phyloP scores from a whole-genome alignment of 2,113 vertebrate genomes.

The Alligator mississippiensis region DNA sequence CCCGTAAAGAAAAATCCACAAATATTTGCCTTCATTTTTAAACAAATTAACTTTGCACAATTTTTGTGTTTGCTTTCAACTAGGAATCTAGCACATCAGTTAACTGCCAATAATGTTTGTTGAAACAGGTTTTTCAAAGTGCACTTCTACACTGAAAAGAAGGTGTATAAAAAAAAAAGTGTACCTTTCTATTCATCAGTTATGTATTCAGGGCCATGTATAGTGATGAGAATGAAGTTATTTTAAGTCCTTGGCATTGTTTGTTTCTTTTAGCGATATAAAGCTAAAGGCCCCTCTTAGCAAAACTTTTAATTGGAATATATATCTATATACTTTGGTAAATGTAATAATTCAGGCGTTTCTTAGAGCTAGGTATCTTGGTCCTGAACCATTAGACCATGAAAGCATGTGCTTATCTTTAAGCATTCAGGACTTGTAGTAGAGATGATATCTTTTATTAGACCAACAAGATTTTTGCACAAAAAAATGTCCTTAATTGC shows the following conservation, averaged over 20 bases:
- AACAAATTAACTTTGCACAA: not conserved
- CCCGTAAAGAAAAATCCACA: not conserved
- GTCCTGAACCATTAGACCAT: slow-evolving; percentile 4
- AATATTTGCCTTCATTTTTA: not conserved
- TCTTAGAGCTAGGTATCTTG: slow-evolving; percentile 5
- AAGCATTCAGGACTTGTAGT: not conserved
- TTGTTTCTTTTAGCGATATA: not conserved
- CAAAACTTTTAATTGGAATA: not conserved
- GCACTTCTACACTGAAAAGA: not conserved
- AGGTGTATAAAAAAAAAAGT: not conserved
- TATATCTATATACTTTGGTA: not conserved
- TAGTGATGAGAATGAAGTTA: not conserved
- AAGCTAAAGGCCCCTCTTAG: not conserved
- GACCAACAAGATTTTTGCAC: no score
- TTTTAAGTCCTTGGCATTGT: rapidly evolving
- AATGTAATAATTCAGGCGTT: not conserved
- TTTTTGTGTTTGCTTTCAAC: not conserved
- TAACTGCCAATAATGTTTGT: rapidly evolving
- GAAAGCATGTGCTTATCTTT: not conserved
- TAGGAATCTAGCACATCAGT: not conserved
- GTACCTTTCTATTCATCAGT: not conserved
- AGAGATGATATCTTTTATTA: no score
- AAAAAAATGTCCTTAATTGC: no score
- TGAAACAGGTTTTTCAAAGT: not conserved
- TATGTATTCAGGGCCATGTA: not conserved